These are phyloP conservation scores for Anolis apletophallus DNA, from an alignment of 2,797 vertebrate genomes.

Conservation along the genomic window DNA sequence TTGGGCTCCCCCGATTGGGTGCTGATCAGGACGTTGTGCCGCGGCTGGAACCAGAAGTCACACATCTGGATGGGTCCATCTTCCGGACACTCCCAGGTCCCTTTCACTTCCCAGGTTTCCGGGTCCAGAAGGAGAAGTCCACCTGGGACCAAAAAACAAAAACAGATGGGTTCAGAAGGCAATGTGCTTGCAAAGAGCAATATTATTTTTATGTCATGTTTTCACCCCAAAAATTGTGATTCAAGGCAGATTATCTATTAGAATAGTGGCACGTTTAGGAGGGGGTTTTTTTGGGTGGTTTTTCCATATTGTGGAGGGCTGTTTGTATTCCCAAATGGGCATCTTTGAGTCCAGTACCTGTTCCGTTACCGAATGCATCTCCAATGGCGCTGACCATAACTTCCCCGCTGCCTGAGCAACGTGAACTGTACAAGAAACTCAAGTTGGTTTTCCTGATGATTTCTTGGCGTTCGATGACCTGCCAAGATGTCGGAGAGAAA, in stretches of 20 bases:
- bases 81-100: slow-evolving; percentile 86
- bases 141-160: slow-evolving; percentile 70
- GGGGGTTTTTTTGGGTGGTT: too few species aligned
- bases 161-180: too few species aligned
- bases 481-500: neutral
- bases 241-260: too few species aligned
- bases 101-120: slow-evolving; percentile 86
- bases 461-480: slow-evolving; percentile 88
- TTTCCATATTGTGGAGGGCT: too few species aligned
- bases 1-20: slow-evolving; percentile 87
- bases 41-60: slow-evolving; percentile 94
- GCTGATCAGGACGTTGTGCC: slow-evolving; percentile 92
- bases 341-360: slow-evolving; percentile 78
- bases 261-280: too few species aligned
- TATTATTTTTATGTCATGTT: too few species aligned
- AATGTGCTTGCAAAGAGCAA: too few species aligned
- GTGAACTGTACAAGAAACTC: slow-evolving; percentile 87
- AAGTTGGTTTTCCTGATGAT: slow-evolving; percentile 83
- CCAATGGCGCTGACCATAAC: slow-evolving; percentile 92
- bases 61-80: slow-evolving; percentile 84
- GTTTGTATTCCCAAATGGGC: too few species aligned
- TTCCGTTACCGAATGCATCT: slow-evolving; percentile 85
- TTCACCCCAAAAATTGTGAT: too few species aligned
- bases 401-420: slow-evolving; percentile 90
- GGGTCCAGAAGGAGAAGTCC: slow-evolving; percentile 89